Evolutionary conservation across 2,888 invertebrate genomes (phyloP).

Genomic region (Drosophila peninsularis): DNA sequence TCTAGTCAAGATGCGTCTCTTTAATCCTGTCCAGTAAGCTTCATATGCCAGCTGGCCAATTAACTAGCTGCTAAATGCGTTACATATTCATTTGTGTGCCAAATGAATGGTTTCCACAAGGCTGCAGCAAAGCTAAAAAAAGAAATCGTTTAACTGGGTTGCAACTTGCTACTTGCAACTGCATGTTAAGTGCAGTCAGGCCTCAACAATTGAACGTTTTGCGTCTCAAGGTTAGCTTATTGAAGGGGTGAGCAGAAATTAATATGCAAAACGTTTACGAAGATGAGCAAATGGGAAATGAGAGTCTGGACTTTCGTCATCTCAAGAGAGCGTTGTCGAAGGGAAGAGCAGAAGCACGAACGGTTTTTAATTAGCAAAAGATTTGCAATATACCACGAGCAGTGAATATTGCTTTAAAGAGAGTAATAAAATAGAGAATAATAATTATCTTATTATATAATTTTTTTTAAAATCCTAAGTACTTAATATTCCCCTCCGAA

Average conservation of each 20-base stretch:
- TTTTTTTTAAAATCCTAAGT: too few relatives aligned
- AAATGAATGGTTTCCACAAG: slow-evolving; percentile 24
- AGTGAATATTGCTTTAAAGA: too few relatives aligned
- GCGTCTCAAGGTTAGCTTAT: background rate
- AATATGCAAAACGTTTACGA: slow-evolving; percentile 9
- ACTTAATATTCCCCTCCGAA: background rate
- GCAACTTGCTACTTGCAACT: slow-evolving; percentile 7
- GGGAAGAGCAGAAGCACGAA: background rate
- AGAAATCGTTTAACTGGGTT: slow-evolving; percentile 11
- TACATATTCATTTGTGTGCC: slow-evolving; percentile 30
- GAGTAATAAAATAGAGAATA: too few relatives aligned
- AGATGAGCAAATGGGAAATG: background rate
- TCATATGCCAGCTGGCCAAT: slow-evolving; percentile 43
- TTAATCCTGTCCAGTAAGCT: slow-evolving; percentile 35
- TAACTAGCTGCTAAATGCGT: slow-evolving; percentile 48
- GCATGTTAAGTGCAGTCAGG: background rate
- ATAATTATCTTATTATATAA: too few relatives aligned
- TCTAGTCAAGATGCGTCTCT: slow-evolving; percentile 36
- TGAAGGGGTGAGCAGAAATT: background rate
- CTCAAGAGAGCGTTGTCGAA: background rate
- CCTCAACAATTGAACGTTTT: slow-evolving; percentile 3
- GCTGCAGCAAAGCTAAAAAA: slow-evolving; percentile 14
- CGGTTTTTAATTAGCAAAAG: too few relatives aligned
- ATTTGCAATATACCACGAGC: too few relatives aligned
- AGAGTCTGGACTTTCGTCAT: background rate